Evolutionary conservation across 2,113 vertebrate species (phyloP).

Genomic region (Rutilus rutilus): DNA sequence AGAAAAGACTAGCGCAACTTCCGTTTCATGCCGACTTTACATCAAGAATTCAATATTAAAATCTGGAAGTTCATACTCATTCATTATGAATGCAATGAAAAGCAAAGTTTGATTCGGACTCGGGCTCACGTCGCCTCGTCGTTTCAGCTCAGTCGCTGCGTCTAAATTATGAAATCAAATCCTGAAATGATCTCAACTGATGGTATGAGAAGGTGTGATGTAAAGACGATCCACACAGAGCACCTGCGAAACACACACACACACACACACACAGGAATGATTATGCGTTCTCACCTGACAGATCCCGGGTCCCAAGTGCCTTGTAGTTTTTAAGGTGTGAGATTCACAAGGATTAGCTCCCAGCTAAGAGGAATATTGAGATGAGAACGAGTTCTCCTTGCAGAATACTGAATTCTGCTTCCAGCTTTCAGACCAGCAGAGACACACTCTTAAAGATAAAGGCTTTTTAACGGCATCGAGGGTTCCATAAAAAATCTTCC

Average conservation of each 20-base stretch:
- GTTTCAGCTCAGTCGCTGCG: background rate
- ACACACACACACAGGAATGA: conserved; percentile 37
- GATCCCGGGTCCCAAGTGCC: conserved; percentile 48
- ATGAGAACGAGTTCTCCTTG: conserved; percentile 12
- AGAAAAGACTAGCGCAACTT: too few species aligned
- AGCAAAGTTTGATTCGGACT: background rate
- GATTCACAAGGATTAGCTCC: conserved; percentile 46
- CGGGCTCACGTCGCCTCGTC: background rate
- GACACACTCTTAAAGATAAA: background rate
- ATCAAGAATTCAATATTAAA: background rate
- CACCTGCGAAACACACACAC: conserved; percentile 38
- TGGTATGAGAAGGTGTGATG: conserved; percentile 7
- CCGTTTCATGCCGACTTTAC: background rate
- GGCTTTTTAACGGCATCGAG: background rate
- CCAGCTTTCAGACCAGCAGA: background rate
- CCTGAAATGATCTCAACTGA: conserved; percentile 17
- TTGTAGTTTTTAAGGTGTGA: conserved; percentile 54
- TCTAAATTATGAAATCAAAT: conserved; percentile 31
- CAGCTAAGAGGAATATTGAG: conserved; percentile 40
- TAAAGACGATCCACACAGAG: conserved; percentile 39
- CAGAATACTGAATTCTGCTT: conserved; percentile 1
- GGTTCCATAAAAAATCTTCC: background rate
- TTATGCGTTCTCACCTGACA: conserved; percentile 54
- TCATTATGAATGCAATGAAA: too few species aligned
- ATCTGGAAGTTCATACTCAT: background rate